A percentile compares a stretch with the other conserved stretches of the same genome.
Evolutionary conservation across 2,888 invertebrate genomes (phyloP).

Genomic region (Ophion ventricosus): DNA sequence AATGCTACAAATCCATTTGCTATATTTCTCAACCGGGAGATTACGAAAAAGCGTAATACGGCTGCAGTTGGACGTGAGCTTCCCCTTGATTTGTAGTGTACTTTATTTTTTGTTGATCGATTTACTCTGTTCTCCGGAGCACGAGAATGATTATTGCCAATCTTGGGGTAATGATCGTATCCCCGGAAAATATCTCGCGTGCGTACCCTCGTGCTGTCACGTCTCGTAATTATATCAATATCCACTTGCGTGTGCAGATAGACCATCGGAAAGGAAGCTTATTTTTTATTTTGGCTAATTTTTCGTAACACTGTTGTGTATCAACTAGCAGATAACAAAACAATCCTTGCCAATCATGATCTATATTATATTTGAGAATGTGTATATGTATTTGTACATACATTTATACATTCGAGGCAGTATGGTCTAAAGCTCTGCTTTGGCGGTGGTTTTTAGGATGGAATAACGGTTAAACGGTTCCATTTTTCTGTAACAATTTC

Average conservation of each 20-base stretch:
- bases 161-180: not conserved
- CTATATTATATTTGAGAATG: too few species aligned
- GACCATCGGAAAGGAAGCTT: not conserved
- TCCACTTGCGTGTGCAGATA: not conserved
- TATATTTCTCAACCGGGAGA: slow-evolving; percentile 25
- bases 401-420: not conserved
- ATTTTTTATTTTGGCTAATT: not conserved
- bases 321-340: too few species aligned
- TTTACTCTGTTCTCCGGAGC: not conserved
- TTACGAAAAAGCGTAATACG: slow-evolving; percentile 37
- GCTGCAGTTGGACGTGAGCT: not conserved
- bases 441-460: too few species aligned
- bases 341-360: too few species aligned
- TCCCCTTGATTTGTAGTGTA: not conserved
- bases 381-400: too few species aligned
- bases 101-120: not conserved
- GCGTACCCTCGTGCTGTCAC: not conserved
- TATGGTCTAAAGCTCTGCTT: too few species aligned
- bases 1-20: slow-evolving; percentile 40
- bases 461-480: too few species aligned
- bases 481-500: too few species aligned
- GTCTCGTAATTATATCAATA: not conserved
- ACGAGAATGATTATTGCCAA: not conserved
- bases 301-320: not conserved
- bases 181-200: not conserved